Evolutionary conservation across 2,888 invertebrate species (phyloP).

Genomic region (Drosophila limbata): DNA sequence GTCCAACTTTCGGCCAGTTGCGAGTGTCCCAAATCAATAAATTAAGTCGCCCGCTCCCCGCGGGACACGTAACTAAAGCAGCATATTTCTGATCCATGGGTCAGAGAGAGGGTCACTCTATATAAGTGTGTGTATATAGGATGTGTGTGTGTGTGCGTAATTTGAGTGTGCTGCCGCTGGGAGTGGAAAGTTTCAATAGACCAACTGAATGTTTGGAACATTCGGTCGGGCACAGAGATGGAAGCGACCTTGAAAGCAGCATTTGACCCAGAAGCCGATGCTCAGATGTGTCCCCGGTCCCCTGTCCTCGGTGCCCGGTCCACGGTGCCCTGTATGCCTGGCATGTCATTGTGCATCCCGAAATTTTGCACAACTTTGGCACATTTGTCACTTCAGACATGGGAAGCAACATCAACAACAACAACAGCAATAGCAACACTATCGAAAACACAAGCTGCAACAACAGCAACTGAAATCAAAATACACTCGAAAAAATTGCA

Average conservation of each 20-base stretch:
- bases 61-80: constrained; percentile 44
- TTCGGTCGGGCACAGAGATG: background rate
- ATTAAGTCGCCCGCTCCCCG: constrained; percentile 41
- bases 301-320: background rate
- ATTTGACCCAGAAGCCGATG: constrained; percentile 38
- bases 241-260: constrained; percentile 53
- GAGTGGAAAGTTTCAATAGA: constrained; percentile 60
- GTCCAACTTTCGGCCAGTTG: constrained; percentile 31
- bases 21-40: constrained; percentile 54
- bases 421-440: constrained; percentile 9
- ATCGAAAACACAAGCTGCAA: background rate
- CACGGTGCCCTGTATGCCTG: background rate
- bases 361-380: constrained; percentile 60
- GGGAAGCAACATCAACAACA: background rate
- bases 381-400: constrained; percentile 65
- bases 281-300: constrained; percentile 2
- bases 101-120: background rate
- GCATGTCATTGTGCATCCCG: constrained; percentile 49
- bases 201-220: constrained; percentile 11
- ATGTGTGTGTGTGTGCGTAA: constrained; percentile 2
- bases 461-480: constrained; percentile 14
- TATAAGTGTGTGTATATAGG: background rate
- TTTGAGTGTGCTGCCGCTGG: constrained; percentile 39
- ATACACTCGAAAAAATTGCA: too few relatives aligned
- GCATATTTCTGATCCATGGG: constrained; percentile 20